phyloP scores from a whole-genome alignment of 1,140 invertebrate species.

The Maniola jurtina region DNA sequence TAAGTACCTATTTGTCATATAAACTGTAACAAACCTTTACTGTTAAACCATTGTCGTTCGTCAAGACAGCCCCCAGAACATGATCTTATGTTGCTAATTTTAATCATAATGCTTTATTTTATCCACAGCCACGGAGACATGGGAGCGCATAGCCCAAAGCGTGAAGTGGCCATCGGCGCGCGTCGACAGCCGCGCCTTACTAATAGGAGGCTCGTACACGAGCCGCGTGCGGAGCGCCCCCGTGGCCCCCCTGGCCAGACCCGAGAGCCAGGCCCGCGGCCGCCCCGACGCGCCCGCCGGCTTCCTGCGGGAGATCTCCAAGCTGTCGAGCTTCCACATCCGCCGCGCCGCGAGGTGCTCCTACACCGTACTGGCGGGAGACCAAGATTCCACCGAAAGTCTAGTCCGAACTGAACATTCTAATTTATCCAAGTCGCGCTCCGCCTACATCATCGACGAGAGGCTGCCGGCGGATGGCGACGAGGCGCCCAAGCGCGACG shows the following conservation, averaged over 20 bases:
- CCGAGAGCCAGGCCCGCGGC: constrained; percentile 11
- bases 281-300: constrained; percentile 55
- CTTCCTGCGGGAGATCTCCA: constrained; percentile 86
- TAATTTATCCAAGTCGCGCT: constrained; percentile 81
- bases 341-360: constrained; percentile 84
- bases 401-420: constrained; percentile 58
- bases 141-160: constrained; percentile 86
- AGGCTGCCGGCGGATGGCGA: constrained; percentile 60
- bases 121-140: constrained; percentile 84
- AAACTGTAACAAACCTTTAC: no score
- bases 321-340: constrained; percentile 86
- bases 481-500: constrained; percentile 55
- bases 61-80: no score
- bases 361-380: constrained; percentile 84
- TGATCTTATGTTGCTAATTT: no score
- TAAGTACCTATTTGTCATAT: no score
- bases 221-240: constrained; percentile 48
- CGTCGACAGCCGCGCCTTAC: constrained; percentile 66
- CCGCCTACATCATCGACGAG: constrained; percentile 81
- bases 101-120: no score
- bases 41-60: no score
- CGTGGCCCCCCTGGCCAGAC: constrained; percentile 6
- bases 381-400: constrained; percentile 85
- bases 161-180: constrained; percentile 86
- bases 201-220: constrained; percentile 59